Evolutionary conservation across 1,140 invertebrate genomes (phyloP), one percentile per base, ranked within the genome.

Genomic region (Babylonia areolata): DNA sequence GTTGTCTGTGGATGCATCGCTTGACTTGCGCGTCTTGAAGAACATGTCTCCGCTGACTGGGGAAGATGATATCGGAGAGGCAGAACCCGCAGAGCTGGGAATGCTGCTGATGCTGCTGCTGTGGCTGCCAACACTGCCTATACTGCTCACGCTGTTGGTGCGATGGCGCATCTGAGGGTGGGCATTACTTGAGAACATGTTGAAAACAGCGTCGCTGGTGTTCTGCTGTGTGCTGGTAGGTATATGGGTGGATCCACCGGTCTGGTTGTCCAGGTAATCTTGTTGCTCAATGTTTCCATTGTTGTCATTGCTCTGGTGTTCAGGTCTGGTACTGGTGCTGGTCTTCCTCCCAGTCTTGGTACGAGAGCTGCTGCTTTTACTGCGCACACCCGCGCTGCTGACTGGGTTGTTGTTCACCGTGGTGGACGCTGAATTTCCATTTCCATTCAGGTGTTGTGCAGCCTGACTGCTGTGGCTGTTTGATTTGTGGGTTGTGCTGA

Each of bases 51-150:
- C 81, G 73, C 86, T 83, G 86, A 89, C 37, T 17, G 91, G 89
- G 64, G 91, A 90, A 58, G 87, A 86, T 33, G 90, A 88, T 71
- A 90, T 83, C 15, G 92, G 91, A 1, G 91, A 93, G 54, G 89
- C 83, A 39, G 93, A 94, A 42, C 90, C 92, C 31, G 90, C 90
- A 42, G 93, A 93, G 77, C 90, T 91, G 23, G 92, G 92, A 15
- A 92, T 90, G 77, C 91, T 91, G 84, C 93, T 93, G 94, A 97
- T 94, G 95, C 95, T 95, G 85, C 92, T 92, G n/a, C 92, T 96
- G 64, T 93, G 90, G 54, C 91, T 92, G 2, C 91, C 95, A 97
- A 88, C 95, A 96, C 97, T 93, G 94, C 97, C 94, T 95, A 95
- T 95, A 85, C 92, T 93, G 40, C 93, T 96, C 85, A 95, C 96